phyloP scores from a whole-genome alignment of 2,113 vertebrate genomes.

The Riparia riparia region DNA sequence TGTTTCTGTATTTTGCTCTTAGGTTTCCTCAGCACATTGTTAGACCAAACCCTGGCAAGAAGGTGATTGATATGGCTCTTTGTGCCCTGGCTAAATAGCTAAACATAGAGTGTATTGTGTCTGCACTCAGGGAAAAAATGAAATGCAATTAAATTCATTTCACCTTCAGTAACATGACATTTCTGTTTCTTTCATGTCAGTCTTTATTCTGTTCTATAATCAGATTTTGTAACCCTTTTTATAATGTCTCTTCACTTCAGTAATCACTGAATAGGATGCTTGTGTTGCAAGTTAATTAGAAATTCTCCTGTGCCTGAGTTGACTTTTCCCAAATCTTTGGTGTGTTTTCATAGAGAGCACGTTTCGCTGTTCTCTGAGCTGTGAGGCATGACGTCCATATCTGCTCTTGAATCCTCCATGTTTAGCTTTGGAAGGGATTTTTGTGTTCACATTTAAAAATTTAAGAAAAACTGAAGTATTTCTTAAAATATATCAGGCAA shows the following conservation, averaged over 20 bases:
- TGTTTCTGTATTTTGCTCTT: neutral
- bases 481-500: neutral
- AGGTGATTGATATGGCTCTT: slow-evolving; percentile 55
- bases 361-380: neutral
- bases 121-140: slow-evolving; percentile 19
- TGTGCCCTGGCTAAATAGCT: slow-evolving; percentile 53
- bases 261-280: slow-evolving; percentile 40
- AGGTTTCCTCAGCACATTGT: slow-evolving; percentile 25
- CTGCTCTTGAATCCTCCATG: neutral
- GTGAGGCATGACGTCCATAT: neutral
- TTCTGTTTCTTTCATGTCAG: slow-evolving; percentile 63
- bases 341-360: neutral
- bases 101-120: slow-evolving; percentile 13
- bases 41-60: neutral
- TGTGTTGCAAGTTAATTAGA: slow-evolving; percentile 52
- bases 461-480: neutral
- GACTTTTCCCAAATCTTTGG: neutral
- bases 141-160: slow-evolving; percentile 62
- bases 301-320: neutral
- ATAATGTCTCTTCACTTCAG: slow-evolving; percentile 47
- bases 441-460: neutral
- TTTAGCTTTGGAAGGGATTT: neutral
- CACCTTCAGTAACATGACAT: slow-evolving; percentile 43
- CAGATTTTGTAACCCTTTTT: slow-evolving; percentile 64
- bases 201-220: slow-evolving; percentile 37